Evolutionary conservation across 2,797 vertebrate species (phyloP).

Genomic region (Hoplostethus mediterraneus): DNA sequence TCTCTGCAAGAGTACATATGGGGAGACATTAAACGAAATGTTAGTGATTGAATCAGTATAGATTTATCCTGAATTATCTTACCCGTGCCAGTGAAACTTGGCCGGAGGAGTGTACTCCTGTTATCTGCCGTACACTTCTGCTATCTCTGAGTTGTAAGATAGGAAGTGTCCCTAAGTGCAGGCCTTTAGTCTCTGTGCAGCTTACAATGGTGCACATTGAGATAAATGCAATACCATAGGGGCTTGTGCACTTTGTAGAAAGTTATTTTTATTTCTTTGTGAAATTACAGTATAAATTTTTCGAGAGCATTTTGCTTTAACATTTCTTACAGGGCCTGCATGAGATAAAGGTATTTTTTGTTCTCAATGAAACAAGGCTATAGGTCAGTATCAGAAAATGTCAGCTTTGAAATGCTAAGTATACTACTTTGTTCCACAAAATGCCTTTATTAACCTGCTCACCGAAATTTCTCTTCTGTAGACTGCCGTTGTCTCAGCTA

Average conservation of each 20-base stretch:
- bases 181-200: slow-evolving; percentile 41
- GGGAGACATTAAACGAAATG: slow-evolving; percentile 54
- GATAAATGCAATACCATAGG: slow-evolving; percentile 18
- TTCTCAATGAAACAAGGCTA: slow-evolving; percentile 49
- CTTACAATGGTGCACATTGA: slow-evolving; percentile 44
- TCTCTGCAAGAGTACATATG: slow-evolving; percentile 46
- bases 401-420: slow-evolving; percentile 69
- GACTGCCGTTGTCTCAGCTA: slow-evolving; percentile 52
- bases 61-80: slow-evolving; percentile 68
- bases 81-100: slow-evolving; percentile 55
- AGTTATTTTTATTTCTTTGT: slow-evolving; percentile 5
- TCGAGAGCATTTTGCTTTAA: slow-evolving; percentile 48
- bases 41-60: slow-evolving; percentile 67
- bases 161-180: slow-evolving; percentile 52
- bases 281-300: slow-evolving; percentile 41
- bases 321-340: slow-evolving; percentile 70
- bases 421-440: slow-evolving; percentile 41
- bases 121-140: slow-evolving; percentile 49
- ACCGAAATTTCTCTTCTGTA: slow-evolving; percentile 62
- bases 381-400: slow-evolving; percentile 68
- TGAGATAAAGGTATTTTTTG: slow-evolving; percentile 61
- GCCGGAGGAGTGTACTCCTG: slow-evolving; percentile 43
- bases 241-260: not conserved
- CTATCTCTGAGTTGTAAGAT: slow-evolving; percentile 49
- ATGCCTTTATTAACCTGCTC: slow-evolving; percentile 69